Conservation (phyloP, 2,797 vertebrate species). For the Ceryle rudis region DNA sequence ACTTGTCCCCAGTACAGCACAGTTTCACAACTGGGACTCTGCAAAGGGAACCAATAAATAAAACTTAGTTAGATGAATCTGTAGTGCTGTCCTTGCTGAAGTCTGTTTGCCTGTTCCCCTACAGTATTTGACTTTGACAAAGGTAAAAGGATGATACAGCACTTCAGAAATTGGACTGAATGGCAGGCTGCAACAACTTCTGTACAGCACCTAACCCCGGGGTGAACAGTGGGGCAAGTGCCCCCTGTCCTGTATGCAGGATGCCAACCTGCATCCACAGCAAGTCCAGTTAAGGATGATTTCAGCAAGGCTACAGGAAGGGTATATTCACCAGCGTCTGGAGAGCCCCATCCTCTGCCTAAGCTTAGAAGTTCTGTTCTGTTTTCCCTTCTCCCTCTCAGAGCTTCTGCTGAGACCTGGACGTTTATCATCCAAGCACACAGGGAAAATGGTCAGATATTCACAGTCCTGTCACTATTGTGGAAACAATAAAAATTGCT, state of each 20-base stretch:
- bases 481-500: not conserved
- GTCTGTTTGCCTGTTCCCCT: not conserved
- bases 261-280: not conserved
- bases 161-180: not conserved
- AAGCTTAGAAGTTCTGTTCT: not conserved
- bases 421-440: not conserved
- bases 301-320: not conserved
- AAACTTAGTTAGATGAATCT: not conserved
- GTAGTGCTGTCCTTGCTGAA: not conserved
- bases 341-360: not conserved
- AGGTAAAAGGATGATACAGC: conserved; percentile 42
- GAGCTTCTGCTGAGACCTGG: not conserved
- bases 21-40: conserved; percentile 20
- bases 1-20: not conserved
- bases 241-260: not conserved
- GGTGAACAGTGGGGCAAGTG: rapidly evolving
- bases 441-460: not conserved
- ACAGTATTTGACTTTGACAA: not conserved
- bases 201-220: rapidly evolving
- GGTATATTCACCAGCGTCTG: not conserved
- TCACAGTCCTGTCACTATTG: not conserved
- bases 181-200: not conserved
- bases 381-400: not conserved
- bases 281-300: not conserved
- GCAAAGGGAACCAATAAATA: not conserved